A percentile compares a stretch with the other conserved stretches of the same genome.
Conservation (phyloP, 2,113 vertebrate species). For the Phyllopteryx taeniolatus region DNA sequence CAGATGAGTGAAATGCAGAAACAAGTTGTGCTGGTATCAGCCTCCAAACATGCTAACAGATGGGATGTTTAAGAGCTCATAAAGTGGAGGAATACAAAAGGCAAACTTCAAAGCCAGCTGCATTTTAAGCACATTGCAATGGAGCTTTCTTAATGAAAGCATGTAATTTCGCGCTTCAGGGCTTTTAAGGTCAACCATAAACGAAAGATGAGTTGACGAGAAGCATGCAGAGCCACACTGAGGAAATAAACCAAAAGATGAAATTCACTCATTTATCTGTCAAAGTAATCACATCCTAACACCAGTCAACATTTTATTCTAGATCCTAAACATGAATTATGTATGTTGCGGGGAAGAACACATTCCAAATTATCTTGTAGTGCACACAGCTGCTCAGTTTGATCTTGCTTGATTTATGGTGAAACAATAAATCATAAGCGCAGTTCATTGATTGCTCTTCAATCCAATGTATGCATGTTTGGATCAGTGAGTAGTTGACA, state of each 20-base stretch:
- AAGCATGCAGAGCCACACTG: not conserved
- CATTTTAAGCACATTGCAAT: constrained; percentile 33
- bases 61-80: constrained; percentile 49
- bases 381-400: not conserved
- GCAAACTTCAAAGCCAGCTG: constrained; percentile 39
- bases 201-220: constrained; percentile 24
- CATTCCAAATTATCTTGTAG: not conserved
- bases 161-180: constrained; percentile 27
- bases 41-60: constrained; percentile 36
- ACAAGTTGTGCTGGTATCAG: constrained; percentile 4
- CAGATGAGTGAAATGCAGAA: constrained; percentile 17
- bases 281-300: not conserved
- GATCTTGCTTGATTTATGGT: not conserved
- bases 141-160: constrained; percentile 44
- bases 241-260: not conserved
- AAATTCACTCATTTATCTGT: not conserved
- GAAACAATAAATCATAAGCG: not conserved
- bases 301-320: not conserved
- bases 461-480: not conserved
- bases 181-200: constrained; percentile 4
- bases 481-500: too few relatives aligned
- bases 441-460: not conserved
- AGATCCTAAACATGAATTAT: not conserved
- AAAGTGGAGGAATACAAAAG: constrained; percentile 45
- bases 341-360: not conserved